Conservation (phyloP, 2,888 invertebrate genomes). For the Chaitophorus viminalis region DNA sequence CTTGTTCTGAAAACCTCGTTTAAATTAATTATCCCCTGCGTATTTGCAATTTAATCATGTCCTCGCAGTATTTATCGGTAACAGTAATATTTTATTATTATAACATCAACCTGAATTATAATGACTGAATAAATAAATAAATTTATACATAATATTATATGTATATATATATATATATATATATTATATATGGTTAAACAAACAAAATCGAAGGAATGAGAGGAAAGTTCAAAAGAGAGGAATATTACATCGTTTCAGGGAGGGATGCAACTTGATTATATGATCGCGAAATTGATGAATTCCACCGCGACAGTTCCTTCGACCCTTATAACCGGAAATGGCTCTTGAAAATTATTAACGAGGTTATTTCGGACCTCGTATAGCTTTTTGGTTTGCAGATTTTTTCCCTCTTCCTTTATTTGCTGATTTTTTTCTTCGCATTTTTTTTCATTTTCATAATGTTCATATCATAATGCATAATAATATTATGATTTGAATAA, state of each 20-base stretch:
- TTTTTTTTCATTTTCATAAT: slow-evolving; percentile 5
- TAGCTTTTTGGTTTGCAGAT: slow-evolving; percentile 1
- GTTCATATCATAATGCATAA: no score
- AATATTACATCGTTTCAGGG: slow-evolving; percentile 20
- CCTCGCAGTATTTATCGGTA: background rate
- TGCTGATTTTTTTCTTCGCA: background rate
- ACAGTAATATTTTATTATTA: slow-evolving; percentile 5
- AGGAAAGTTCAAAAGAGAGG: slow-evolving; percentile 17
- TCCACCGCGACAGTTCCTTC: slow-evolving; percentile 33
- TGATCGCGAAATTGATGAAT: slow-evolving; percentile 59
- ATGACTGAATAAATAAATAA: slow-evolving; percentile 50
- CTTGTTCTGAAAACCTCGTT: slow-evolving; percentile 9
- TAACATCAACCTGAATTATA: slow-evolving; percentile 30
- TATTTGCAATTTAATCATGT: slow-evolving; percentile 38
- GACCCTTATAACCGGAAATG: slow-evolving; percentile 54
- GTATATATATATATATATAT: background rate
- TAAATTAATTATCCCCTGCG: slow-evolving; percentile 40
- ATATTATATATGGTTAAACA: slow-evolving; percentile 16
- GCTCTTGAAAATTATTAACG: slow-evolving; percentile 62
- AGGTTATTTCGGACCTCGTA: slow-evolving; percentile 45
- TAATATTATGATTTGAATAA: background rate
- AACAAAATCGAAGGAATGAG: slow-evolving; percentile 13
- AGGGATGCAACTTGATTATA: slow-evolving; percentile 44
- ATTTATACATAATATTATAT: slow-evolving; percentile 24
- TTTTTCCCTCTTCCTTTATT: background rate